Evolutionary conservation across 2,113 vertebrate genomes (phyloP), one percentile per base, ranked within the genome.

Genomic region (Sinocyclocheilus anophthalmus): DNA sequence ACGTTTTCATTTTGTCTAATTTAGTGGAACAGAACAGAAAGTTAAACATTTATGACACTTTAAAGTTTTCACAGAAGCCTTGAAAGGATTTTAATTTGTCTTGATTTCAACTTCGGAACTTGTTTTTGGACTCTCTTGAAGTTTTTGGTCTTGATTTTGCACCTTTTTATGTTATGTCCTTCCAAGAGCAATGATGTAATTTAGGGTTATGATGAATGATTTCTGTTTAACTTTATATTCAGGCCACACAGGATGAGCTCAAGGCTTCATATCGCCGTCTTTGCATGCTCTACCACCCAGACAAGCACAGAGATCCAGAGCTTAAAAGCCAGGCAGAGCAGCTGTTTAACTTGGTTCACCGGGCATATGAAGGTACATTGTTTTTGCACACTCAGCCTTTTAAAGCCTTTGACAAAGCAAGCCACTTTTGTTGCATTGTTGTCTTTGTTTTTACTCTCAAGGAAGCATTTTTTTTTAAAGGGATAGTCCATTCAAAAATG

Each of bases 251-350:
- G 81, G 98, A 99, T 0, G 97, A 99, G 91, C 95, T 99, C 55
- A 99, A 98, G 90, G 96, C 95, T 0, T 96, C 98, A 3, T 99
- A 99, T 93, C 96, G 98, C 73, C 93, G 98, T 57, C 91, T 99
- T 84, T 99, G 98, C 57, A 98, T 99, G 98, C 93, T 99, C 0
- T 99, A 99, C 95, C 98, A 99, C 81, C 98, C 98, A 0, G 98
- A 99, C 95, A 99, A 99, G 94, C 98, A 99, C 95, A 88, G 97
- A 53, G 97, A 99, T 93, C 97, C 97, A 0, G 97, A 99, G 89
- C 96, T 99, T 79, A 99, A 99, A 86, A 92, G 53, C 0, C 97
- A 99, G 76, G 98, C 98, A 0, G 97, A 99, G 30, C 95, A 94
- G 22, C 96, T 99, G 24, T 99, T 99, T 90, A 99, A 98, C 95